Evolutionary conservation across 2,888 invertebrate species (phyloP).

Genomic region (Apocheima hispidaria): DNA sequence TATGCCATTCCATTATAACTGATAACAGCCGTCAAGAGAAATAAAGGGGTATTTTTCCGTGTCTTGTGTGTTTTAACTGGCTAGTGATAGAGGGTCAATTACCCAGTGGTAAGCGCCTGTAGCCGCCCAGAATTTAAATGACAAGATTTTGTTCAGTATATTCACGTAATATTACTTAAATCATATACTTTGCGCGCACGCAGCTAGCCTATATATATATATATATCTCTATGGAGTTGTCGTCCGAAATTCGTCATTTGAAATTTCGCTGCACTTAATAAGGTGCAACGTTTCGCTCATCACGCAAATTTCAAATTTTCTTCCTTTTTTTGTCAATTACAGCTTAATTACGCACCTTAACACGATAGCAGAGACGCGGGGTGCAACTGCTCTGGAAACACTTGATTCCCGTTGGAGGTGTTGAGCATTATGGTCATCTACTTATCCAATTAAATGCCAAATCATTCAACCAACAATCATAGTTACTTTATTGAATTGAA

Average conservation of each 20-base stretch:
- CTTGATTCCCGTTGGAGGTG: background rate
- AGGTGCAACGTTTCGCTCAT: no score
- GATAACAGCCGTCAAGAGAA: slow-evolving; percentile 16
- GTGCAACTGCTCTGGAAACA: background rate
- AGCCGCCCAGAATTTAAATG: background rate
- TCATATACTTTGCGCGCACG: no score
- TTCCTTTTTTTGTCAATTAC: no score
- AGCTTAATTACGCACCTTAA: no score
- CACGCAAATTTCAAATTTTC: no score
- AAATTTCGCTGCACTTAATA: no score
- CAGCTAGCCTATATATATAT: no score
- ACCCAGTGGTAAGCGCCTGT: background rate
- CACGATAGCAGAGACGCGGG: no score
- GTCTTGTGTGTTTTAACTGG: background rate
- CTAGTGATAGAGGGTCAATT: slow-evolving; percentile 2
- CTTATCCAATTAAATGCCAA: slow-evolving; percentile 6
- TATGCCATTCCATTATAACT: slow-evolving; percentile 17
- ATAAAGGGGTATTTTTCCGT: slow-evolving; percentile 16
- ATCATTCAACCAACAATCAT: slow-evolving; percentile 4
- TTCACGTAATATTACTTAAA: no score
- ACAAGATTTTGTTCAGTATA: no score
- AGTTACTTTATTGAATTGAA: slow-evolving; percentile 9
- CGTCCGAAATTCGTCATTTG: no score
- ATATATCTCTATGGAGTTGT: no score
- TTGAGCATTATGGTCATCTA: background rate